A percentile compares a stretch with the other conserved stretches of the same genome.
phyloP scores from a whole-genome alignment of 2,113 vertebrate genomes.

The Tupaia tana region DNA sequence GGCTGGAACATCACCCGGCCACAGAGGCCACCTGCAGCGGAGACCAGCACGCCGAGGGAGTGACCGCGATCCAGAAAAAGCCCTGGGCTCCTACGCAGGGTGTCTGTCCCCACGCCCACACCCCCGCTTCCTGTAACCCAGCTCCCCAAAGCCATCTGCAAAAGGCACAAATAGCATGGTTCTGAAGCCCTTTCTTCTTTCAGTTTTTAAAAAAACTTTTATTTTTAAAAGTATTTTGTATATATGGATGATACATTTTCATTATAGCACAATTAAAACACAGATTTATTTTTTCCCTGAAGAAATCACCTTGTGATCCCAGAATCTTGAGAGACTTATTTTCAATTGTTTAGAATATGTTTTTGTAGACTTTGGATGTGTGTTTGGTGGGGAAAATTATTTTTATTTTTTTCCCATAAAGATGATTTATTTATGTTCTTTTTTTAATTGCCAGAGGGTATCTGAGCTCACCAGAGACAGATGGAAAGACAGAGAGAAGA shows the following conservation, averaged over 20 bases:
- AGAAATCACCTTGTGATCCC: neutral
- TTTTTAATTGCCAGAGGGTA: too few relatives aligned
- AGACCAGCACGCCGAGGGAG: neutral
- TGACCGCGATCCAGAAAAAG: neutral
- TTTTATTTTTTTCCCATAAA: neutral
- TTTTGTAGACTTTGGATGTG: neutral
- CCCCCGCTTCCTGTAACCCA: neutral
- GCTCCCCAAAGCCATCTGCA: neutral
- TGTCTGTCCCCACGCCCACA: neutral
- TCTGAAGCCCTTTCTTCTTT: neutral
- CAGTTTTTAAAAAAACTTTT: neutral
- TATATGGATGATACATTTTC: neutral
- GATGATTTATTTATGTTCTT: neutral
- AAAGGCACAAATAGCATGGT: neutral
- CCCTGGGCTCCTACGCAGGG: neutral
- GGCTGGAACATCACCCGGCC: neutral
- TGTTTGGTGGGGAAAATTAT: neutral
- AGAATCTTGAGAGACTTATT: neutral
- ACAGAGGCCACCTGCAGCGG: neutral
- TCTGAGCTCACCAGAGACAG: too few relatives aligned
- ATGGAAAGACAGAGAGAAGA: too few relatives aligned
- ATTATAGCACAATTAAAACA: constrained; percentile 22
- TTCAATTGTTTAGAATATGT: neutral
- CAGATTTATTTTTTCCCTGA: neutral
- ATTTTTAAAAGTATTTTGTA: neutral